phyloP scores from a whole-genome alignment of 2,888 invertebrate genomes.

The Lucinisca nassula region DNA sequence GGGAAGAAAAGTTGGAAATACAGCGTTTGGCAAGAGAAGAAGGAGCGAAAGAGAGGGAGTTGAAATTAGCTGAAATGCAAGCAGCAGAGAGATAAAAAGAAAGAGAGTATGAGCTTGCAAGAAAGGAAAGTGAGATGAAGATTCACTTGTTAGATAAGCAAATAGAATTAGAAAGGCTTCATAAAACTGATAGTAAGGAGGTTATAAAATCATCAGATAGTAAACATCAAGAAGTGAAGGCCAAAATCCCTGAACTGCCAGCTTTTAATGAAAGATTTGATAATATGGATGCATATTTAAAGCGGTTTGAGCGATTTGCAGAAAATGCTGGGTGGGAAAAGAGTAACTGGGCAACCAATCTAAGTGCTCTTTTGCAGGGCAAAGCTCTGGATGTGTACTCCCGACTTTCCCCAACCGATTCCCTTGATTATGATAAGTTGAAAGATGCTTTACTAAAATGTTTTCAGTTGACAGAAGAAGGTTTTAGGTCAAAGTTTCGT shows the following conservation, averaged over 20 bases:
- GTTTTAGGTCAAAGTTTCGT: constrained; percentile 34
- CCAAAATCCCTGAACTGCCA: constrained; percentile 23
- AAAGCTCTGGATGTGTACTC: constrained; percentile 46
- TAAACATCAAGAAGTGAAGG: not conserved
- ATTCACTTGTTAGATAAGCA: not conserved
- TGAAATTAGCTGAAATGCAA: too few species aligned
- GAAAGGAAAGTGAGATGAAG: not conserved
- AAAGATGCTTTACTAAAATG: constrained; percentile 28
- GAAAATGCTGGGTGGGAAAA: constrained; percentile 3
- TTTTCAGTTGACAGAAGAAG: constrained; percentile 42
- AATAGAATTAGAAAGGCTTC: not conserved
- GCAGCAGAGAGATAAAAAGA: not conserved
- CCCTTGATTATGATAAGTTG: constrained; percentile 19
- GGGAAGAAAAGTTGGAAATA: not conserved
- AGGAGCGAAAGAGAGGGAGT: not conserved
- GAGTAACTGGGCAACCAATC: constrained; percentile 13
- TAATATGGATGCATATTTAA: constrained; percentile 18
- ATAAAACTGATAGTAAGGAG: not conserved
- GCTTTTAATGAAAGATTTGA: constrained; percentile 17
- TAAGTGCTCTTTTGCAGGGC: constrained; percentile 30
- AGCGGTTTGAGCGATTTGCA: constrained; percentile 22
- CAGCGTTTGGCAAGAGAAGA: not conserved
- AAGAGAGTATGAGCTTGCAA: not conserved
- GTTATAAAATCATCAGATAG: not conserved
- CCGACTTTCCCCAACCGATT: constrained; percentile 8